A percentile compares a stretch with the other conserved stretches of the same genome.
phyloP scores from a whole-genome alignment of 2,797 vertebrate species.

The Syndactyla subalaris region DNA sequence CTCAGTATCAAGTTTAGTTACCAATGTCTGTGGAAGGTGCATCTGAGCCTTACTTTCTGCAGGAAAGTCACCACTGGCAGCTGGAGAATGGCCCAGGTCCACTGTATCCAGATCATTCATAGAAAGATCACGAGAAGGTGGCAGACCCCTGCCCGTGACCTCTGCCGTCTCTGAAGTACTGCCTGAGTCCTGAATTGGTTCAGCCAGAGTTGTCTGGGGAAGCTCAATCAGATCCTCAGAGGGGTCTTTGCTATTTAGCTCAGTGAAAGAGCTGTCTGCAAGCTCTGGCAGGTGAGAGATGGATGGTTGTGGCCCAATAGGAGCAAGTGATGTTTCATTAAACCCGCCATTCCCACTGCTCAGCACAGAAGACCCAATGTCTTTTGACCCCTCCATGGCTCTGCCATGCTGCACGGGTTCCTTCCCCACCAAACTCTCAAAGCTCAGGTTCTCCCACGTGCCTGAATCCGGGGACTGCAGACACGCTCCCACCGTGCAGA shows the following conservation, averaged over 20 bases:
- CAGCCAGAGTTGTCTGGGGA: background rate
- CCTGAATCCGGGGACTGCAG: constrained; percentile 49
- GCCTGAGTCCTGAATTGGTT: background rate
- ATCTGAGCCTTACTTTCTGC: background rate
- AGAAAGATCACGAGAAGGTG: background rate
- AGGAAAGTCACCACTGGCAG: background rate
- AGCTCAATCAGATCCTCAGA: background rate
- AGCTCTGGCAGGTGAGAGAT: background rate
- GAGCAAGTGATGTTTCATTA: background rate
- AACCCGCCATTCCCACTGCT: background rate
- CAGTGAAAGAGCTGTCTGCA: background rate
- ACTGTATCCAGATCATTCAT: background rate
- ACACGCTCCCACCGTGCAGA: background rate
- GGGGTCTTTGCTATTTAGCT: background rate
- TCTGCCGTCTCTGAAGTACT: background rate
- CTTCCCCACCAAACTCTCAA: constrained; percentile 33
- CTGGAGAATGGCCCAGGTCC: background rate
- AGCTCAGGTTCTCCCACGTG: constrained; percentile 53
- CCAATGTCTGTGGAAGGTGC: background rate
- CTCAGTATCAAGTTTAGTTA: background rate
- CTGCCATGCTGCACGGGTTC: background rate
- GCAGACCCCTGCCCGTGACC: background rate
- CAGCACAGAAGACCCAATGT: background rate
- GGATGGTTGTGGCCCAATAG: background rate
- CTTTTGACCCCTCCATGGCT: background rate